A percentile compares a stretch with the other conserved stretches of the same genome.
These are phyloP conservation scores for Silurus lanzhouensis DNA, from an alignment of 2,797 vertebrate species.

Conservation along the genomic window DNA sequence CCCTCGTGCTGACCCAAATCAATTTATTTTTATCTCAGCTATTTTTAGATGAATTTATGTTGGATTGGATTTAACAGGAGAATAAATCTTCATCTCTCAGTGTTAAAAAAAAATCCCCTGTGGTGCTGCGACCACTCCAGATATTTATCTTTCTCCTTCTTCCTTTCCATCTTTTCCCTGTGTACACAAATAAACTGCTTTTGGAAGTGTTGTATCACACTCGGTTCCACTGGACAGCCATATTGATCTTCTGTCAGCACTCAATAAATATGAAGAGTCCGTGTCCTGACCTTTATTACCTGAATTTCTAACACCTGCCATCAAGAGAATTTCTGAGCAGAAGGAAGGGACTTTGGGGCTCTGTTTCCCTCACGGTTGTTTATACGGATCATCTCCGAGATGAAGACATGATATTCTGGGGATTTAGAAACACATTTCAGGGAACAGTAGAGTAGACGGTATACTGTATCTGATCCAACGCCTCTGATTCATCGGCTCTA, in stretches of 20 bases:
- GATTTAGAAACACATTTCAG: not conserved
- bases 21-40: not conserved
- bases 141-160: not conserved
- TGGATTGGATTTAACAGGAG: not conserved
- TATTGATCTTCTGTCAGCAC: slow-evolving; percentile 26
- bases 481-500: not conserved
- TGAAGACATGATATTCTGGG: not conserved
- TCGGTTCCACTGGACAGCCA: not conserved
- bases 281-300: slow-evolving; percentile 18
- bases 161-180: not conserved
- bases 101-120: not conserved
- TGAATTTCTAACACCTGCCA: slow-evolving; percentile 13
- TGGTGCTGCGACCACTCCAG: not conserved
- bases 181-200: slow-evolving; percentile 2
- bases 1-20: too few species aligned
- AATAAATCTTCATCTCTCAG: not conserved
- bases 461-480: too few species aligned
- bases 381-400: not conserved
- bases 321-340: slow-evolving; percentile 1
- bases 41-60: not conserved
- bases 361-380: not conserved
- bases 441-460: not conserved
- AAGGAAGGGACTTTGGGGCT: not conserved
- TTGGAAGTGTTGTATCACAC: not conserved
- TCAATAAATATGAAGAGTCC: slow-evolving; percentile 29